These are phyloP conservation scores for Coryphaenoides rupestris DNA, from an alignment of 2,113 vertebrate genomes.

Conservation along the genomic window DNA sequence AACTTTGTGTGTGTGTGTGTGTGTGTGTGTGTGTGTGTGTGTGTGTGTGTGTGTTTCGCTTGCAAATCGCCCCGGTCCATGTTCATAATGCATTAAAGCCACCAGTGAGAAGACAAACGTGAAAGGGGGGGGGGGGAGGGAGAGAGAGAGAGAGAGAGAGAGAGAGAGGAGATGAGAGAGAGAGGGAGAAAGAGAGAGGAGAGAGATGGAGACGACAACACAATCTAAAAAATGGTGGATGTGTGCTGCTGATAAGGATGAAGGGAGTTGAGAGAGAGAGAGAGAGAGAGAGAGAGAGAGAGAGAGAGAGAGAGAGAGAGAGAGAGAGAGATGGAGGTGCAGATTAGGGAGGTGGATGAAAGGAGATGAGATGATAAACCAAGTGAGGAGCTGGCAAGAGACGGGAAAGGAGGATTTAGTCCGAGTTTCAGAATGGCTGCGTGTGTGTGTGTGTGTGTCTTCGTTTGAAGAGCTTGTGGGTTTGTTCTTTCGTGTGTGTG, in stretches of 20 bases:
- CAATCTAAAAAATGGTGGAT: conserved; percentile 57
- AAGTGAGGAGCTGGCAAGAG: conserved; percentile 43
- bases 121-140: conserved; percentile 18
- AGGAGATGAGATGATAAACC: conserved; percentile 59
- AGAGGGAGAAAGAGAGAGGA: conserved; percentile 16
- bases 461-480: conserved; percentile 6
- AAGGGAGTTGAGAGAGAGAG: conserved; percentile 35
- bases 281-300: conserved; percentile 39
- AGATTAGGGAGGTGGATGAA: conserved; percentile 64
- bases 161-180: background rate
- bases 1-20: too few species aligned
- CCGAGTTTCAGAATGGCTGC: conserved; percentile 37
- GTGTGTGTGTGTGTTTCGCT: conserved; percentile 64
- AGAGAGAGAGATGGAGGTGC: conserved; percentile 57
- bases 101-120: conserved; percentile 57
- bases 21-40: too few species aligned
- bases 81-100: conserved; percentile 73
- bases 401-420: conserved; percentile 62
- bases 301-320: conserved; percentile 39
- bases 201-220: conserved; percentile 35
- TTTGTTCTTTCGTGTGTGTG: conserved; percentile 1
- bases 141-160: background rate
- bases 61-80: conserved; percentile 69
- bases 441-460: conserved; percentile 22
- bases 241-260: conserved; percentile 52